Evolutionary conservation across 35 echinoderm and acorn worm species (phyloP).

Genomic region (Hemicentrotus pulcherrimus): DNA sequence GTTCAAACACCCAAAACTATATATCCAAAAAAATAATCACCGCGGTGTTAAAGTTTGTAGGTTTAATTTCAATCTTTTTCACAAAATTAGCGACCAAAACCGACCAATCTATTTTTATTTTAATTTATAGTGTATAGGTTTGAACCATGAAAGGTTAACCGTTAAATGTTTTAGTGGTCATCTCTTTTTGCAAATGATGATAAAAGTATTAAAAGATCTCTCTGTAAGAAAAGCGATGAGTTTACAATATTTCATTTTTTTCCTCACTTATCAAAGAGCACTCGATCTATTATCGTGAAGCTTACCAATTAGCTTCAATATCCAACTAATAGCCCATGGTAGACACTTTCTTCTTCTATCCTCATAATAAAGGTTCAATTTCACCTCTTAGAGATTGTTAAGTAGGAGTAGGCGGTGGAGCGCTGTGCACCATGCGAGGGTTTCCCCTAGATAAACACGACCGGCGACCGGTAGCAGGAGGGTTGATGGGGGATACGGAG

Average conservation of each 20-base stretch:
- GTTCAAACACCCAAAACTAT: too few relatives aligned
- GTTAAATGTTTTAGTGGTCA: too few relatives aligned
- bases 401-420: not conserved
- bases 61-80: too few relatives aligned
- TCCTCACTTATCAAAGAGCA: not conserved
- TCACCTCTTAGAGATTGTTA: not conserved
- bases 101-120: too few relatives aligned
- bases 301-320: not conserved
- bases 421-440: not conserved
- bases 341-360: not conserved
- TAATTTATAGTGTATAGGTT: too few relatives aligned
- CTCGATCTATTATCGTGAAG: not conserved
- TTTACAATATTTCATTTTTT: not conserved
- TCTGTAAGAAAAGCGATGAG: not conserved
- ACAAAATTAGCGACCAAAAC: too few relatives aligned
- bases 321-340: not conserved
- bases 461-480: not conserved
- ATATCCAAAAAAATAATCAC: too few relatives aligned
- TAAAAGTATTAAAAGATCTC: not conserved
- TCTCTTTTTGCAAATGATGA: too few relatives aligned
- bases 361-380: not conserved
- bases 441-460: not conserved
- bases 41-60: too few relatives aligned
- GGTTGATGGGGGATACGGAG: not conserved
- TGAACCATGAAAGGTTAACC: too few relatives aligned